Evolutionary conservation across 2,797 vertebrate species (phyloP), one percentile per base, ranked within the genome.

Genomic region (Lepus townsendii): DNA sequence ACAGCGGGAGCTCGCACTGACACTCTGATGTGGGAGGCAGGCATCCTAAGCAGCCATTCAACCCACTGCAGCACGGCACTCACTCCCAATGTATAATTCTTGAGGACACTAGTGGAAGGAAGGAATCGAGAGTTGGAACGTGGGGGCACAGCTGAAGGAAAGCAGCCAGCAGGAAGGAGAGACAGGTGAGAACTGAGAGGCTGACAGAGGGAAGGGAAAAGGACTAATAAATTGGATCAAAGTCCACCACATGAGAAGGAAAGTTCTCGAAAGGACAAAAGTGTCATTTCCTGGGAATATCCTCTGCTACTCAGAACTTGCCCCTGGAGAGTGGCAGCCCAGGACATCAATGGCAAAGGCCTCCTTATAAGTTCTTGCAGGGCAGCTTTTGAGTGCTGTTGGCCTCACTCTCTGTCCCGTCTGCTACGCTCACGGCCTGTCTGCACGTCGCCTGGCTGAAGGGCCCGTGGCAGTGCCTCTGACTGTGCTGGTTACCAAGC

Each of bases 201-300:
- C 65, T 42, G 65, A 84, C 17, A 76, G 4, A 65, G 60, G 17
- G 68, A 83, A 91, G 38, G 22, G 42, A 66, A 79, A 76, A 62
- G 76, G 66, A 8, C 38, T 52, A 35, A 42, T 60, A 16, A 26
- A 57, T 66, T 5, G 8, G 57, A 35, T 42, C 30, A 27, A 65
- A 73, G 14, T 13, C 71, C 14, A n/a, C 16, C 3, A 0, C 16
- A 30, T 79, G 19, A 11, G 35, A 69, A 32, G 63, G 35, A 68
- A 89, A 32, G 16, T 19, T 77, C 30, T 30, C 35, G 16, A 88
- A 91, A 90, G 66, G 75, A 62, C 20, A 65, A 75, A 32, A 47
- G 72, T 54, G 10, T 1, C 0, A 8, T 50, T 83, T 88, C 79
- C 68, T 30, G 52, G 27, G 32, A 6, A n/a, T 10, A 47, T 11